Evolutionary conservation across 2,888 invertebrate genomes (phyloP), one percentile per base, ranked within the genome.

Genomic region (Amiota minor): DNA sequence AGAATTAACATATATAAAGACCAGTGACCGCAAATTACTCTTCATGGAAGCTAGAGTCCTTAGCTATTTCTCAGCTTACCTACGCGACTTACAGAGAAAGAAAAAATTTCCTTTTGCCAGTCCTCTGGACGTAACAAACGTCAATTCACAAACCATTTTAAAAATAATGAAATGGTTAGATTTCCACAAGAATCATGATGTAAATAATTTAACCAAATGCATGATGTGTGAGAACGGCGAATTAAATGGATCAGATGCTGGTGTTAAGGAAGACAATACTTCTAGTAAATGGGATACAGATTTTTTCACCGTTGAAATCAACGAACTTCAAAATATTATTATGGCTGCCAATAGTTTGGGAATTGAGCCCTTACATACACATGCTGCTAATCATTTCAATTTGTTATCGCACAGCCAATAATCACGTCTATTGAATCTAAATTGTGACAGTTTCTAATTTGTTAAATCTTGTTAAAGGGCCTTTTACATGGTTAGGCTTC

Each of bases 151-250:
- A 1, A 77, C 73, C 0, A 1, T 84, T 56, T 11, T 61, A 0
- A 74, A 74, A 0, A 16, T 82, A 2, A n/a, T 80, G 0, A 9
- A 49, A 0, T 81, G 83, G 80, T 78, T 81, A 79, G 69, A 79
- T 0, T 74, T 73, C 9, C 78, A 81, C 67, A 56, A 50, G 9
- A 9, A 75, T 9, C 74, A 79, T 1, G 65, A 77, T 59, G 6
- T 74, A 23, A 49, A 9, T 47, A 18, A 2, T 0, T 12, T 65
- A 62, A n/a, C 3, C 6, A 35, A 35, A 8, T 35, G 35, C 6
- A 35, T 35, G 2, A 23, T 23, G 23, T 35, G 6, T 35, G 35
- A 18, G 0, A 59, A 0, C 49, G 23, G 0, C 64, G 56, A 16
- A 18, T 6, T n/a, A 12, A 12, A 6, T 35, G 35, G 6, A 4